phyloP scores from a whole-genome alignment of 2,888 invertebrate genomes.

The Apamea anceps region DNA sequence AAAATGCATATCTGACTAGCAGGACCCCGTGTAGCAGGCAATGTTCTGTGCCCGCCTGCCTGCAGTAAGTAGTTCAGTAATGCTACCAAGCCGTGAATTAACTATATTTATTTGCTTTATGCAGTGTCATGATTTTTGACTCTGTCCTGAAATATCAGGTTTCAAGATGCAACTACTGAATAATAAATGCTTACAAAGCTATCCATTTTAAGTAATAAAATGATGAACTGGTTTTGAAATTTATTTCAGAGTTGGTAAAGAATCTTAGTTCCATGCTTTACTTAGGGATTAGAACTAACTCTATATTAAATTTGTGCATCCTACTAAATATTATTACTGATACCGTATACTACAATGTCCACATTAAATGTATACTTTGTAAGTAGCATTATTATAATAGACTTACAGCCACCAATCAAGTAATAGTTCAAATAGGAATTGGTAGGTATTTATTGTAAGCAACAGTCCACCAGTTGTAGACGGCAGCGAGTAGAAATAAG shows the following conservation, averaged over 20 bases:
- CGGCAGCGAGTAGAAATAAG: background rate
- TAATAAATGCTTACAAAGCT: slow-evolving; percentile 17
- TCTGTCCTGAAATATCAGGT: slow-evolving; percentile 11
- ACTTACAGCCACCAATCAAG: background rate
- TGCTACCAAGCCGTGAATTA: slow-evolving; percentile 28
- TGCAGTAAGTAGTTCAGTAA: background rate
- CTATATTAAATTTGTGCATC: background rate
- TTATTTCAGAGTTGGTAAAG: background rate
- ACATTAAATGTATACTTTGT: background rate
- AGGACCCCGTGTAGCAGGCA: background rate
- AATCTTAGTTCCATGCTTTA: slow-evolving; percentile 19
- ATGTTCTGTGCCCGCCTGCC: no score
- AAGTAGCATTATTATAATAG: background rate
- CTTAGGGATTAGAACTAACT: background rate
- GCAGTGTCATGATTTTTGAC: slow-evolving; percentile 9
- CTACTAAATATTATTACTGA: background rate
- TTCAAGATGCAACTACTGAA: slow-evolving; percentile 33
- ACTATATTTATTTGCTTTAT: slow-evolving; percentile 15
- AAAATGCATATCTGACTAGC: slow-evolving; percentile 1
- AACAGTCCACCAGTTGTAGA: background rate
- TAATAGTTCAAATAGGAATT: background rate
- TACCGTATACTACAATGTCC: background rate
- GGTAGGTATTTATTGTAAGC: background rate
- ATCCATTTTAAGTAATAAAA: slow-evolving; percentile 3
- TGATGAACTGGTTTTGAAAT: background rate